A percentile compares a stretch with the other conserved stretches of the same genome.
Conservation (phyloP, 2,888 invertebrate species). For the Eupithecia tripunctaria region DNA sequence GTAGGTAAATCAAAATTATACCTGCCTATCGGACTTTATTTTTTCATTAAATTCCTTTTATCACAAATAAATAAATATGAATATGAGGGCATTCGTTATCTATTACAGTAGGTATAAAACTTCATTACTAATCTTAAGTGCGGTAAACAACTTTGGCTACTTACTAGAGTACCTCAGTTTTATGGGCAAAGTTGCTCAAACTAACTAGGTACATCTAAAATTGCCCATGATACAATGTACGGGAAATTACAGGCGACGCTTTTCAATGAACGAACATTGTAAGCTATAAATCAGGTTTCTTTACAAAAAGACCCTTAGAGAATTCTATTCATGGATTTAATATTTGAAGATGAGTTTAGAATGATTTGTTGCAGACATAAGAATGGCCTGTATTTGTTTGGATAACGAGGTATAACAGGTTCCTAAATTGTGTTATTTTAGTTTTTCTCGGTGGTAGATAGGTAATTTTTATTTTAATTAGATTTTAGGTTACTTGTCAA, state of each 20-base stretch:
- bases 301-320: slow-evolving; percentile 37
- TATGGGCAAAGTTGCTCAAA: neutral
- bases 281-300: slow-evolving; percentile 52
- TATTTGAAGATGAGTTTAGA: slow-evolving; percentile 34
- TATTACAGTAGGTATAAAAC: neutral
- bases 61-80: neutral
- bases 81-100: neutral
- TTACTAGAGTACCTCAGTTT: neutral
- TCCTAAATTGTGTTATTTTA: neutral
- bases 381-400: neutral
- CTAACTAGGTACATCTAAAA: neutral
- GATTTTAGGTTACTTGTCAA: no score
- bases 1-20: neutral
- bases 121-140: neutral
- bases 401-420: neutral
- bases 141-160: neutral
- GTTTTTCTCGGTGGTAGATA: neutral
- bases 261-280: slow-evolving; percentile 54
- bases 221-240: slow-evolving; percentile 32
- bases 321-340: slow-evolving; percentile 43
- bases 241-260: slow-evolving; percentile 48
- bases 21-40: neutral
- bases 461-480: no score
- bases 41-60: neutral
- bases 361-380: slow-evolving; percentile 9